Percentiles rank a stretch among this genome's conserved stretches.
Conservation (phyloP, 2,888 invertebrate species). For the Drosophila neoperkinsi region DNA sequence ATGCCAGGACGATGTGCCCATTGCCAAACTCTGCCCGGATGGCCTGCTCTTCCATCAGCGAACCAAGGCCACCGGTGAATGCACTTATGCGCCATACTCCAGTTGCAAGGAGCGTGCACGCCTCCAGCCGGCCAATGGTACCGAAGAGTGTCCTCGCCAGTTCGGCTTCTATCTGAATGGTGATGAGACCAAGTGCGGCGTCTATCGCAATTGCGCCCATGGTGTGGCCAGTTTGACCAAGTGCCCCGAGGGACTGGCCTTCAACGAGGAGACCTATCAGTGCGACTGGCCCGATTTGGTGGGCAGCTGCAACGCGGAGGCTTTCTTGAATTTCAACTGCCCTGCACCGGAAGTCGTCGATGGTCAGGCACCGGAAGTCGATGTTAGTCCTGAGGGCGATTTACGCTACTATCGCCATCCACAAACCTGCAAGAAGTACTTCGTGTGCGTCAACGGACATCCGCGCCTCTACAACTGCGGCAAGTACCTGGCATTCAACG, state of each 20-base stretch:
- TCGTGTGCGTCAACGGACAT: slow-evolving; percentile 90
- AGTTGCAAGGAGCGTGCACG: slow-evolving; percentile 90
- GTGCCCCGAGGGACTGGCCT: slow-evolving; percentile 94
- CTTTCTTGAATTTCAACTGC: slow-evolving; percentile 91
- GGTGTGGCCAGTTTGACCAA: slow-evolving; percentile 90
- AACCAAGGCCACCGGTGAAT: slow-evolving; percentile 87
- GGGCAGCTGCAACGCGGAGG: slow-evolving; percentile 91
- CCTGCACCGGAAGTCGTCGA: slow-evolving; percentile 83
- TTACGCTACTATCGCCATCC: slow-evolving; percentile 86
- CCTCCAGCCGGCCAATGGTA: slow-evolving; percentile 87
- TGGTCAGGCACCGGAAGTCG: slow-evolving; percentile 79
- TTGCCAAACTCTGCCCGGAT: slow-evolving; percentile 92
- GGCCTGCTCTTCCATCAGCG: slow-evolving; percentile 90
- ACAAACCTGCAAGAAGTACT: slow-evolving; percentile 92
- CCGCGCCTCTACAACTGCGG: slow-evolving; percentile 92
- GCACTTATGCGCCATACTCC: slow-evolving; percentile 93
- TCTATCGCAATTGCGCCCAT: slow-evolving; percentile 92
- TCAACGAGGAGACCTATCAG: slow-evolving; percentile 89
- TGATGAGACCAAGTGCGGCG: slow-evolving; percentile 89
- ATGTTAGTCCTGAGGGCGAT: slow-evolving; percentile 79
- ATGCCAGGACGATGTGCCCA: slow-evolving; percentile 89
- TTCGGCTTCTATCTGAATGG: slow-evolving; percentile 89
- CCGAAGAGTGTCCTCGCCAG: slow-evolving; percentile 89
- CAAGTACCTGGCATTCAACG: slow-evolving; percentile 91
- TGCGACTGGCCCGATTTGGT: slow-evolving; percentile 96